Evolutionary conservation across 2,797 vertebrate genomes (phyloP), one percentile per base, ranked within the genome.

Genomic region (Nasua narica): DNA sequence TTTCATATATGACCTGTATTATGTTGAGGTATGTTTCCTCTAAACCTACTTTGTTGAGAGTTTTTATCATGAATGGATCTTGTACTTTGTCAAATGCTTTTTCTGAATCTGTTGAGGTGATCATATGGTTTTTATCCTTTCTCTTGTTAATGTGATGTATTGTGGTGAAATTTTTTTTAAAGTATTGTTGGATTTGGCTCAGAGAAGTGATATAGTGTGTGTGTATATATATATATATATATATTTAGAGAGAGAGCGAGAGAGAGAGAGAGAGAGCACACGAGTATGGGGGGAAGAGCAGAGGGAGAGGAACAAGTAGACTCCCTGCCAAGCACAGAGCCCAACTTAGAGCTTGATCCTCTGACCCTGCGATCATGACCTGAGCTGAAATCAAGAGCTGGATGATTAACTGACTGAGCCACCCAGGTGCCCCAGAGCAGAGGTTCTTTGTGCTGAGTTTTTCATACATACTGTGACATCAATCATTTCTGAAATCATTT

Each of bases 401-500:
- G 3, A 11, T 67, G n/a, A 67, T 35, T 67, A 35, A 67, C n/a
- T 35, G n/a, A 35, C n/a, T 35, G 65, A 67, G n/a, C 65, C 65
- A 35, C n/a, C n/a, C 65, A 35, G n/a, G n/a, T 35, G n/a, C 18
- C n/a, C 16, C 8, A 13, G 19, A 52, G 72, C 50, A 78, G 52
- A 56, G 19, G 16, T 83, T 76, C 86, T 90, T 89, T 77, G 35
- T 87, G 48, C 32, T 46, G 25, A n/a, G 58, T 93, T 93, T 92
- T 87, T 77, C 7, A 48, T 5, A 27, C 62, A 70, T 54, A 77
- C 29, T 60, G 70, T 77, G 81, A 95, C 90, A 60, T 86, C 35
- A 87, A 69, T 54, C 32, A 46, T 95, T 87, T 96, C 54, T 79
- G 62, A 91, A 96, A 90, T 91, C 72, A 94, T 91, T 90, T 87